Percentiles rank a stretch among this genome's conserved stretches.
Evolutionary conservation across 1,140 invertebrate genomes (phyloP).

Genomic region (Drosophila willistoni): DNA sequence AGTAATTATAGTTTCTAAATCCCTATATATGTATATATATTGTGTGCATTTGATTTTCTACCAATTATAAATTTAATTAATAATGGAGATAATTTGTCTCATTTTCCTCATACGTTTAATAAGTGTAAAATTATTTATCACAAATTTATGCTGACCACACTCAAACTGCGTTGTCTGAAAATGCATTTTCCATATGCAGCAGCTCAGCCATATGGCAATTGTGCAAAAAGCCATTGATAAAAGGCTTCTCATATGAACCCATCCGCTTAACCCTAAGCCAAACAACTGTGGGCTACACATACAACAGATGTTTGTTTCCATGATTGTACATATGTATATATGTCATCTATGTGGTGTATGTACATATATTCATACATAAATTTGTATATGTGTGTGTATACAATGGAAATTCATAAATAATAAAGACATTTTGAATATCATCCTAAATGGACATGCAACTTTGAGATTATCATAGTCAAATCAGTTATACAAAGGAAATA

Average conservation of each 20-base stretch:
- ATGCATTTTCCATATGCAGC: constrained; percentile 8
- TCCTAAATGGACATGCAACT: background rate
- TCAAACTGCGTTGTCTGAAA: background rate
- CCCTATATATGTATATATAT: too few relatives aligned
- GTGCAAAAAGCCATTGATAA: constrained; percentile 8
- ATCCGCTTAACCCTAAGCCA: constrained; percentile 7
- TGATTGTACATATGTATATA: background rate
- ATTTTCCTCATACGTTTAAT: background rate
- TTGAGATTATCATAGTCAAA: background rate
- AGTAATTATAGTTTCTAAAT: too few relatives aligned
- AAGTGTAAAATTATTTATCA: background rate
- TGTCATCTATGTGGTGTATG: background rate
- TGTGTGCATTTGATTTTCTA: background rate
- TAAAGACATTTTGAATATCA: background rate
- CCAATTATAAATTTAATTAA: constrained; percentile 11
- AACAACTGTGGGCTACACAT: constrained; percentile 9
- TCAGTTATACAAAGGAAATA: background rate
- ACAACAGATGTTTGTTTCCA: background rate
- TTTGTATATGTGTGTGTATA: background rate
- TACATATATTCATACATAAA: too few relatives aligned
- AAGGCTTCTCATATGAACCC: constrained; percentile 2
- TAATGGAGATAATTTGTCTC: constrained; percentile 8
- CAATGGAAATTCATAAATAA: background rate
- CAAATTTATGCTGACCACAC: constrained; percentile 2
- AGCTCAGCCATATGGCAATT: constrained; percentile 9